Evolutionary conservation across 2,888 invertebrate species (phyloP), one percentile per base, ranked within the genome.

Genomic region (Drosophila nr. perissopoda): DNA sequence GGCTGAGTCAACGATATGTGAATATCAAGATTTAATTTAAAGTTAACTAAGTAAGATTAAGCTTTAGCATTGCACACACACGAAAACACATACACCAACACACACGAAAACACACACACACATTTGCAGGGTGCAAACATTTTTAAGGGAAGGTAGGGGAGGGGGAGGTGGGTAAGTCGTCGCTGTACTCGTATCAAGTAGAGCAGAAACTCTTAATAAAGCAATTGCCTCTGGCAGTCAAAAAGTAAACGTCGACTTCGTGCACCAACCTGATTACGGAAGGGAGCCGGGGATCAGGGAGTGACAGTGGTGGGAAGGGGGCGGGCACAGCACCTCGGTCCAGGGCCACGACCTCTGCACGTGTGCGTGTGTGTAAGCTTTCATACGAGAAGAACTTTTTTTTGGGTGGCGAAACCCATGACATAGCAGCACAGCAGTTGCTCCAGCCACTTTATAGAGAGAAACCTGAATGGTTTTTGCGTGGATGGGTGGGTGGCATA

Each of bases 131-230:
- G 76, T 80, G 78, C 69, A 82, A 78, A 76, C 79, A 66, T 69
- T 67, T 69, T 54, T 45, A 57, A 27, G 54, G 56, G 51, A 38
- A 18, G 54, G 53, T 31, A 11, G 13, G 3, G 45, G 48, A 2
- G 27, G 57, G 57, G 40, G 13, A 3, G 60, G 58, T 51, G 11
- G 8, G 16, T n/a, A 33, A 52, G 52, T 52, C 21, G 31, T 61
- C 38, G 57, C 71, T 73, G 78, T 77, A 82, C 80, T 83, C 75
- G 79, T 79, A 89, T 88, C 91, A 90, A 91, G 85, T 91, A 87
- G 89, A 91, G 91, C 90, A 92, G 82, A 91, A 91, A 91, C 91
- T 91, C 91, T 91, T 92, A 92, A 92, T 91, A 92, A 92, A 92
- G 92, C 91, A 91, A 91, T 92, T 92, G 91, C 92, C 91, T 90